Base-by-base conservation (phyloP, 2,888 invertebrate species). In the Ferdinandea cuprea region DNA sequence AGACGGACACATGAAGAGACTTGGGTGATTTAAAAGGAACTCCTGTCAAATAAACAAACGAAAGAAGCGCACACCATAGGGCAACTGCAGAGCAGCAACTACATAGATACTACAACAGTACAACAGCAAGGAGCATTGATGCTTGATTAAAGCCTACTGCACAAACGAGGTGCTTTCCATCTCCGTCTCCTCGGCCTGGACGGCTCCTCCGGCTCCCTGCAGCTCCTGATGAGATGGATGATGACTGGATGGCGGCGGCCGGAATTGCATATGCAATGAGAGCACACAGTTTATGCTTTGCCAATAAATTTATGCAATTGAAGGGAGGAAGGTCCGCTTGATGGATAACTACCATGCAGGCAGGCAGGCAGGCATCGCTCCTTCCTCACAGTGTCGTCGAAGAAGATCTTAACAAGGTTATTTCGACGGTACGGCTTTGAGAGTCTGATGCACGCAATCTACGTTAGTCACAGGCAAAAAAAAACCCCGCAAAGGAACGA, bases 1-100 rank as follows among this genome's bases (percentile, higher is more conserved):
- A 30, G 74, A 85, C 78, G 66, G 85, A 81, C 79, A 85, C 84
- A 80, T 85, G 78, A 80, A 78, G 76, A 52, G 72, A 83, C 66
- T 69, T 85, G 85, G 85, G 85, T 85, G 85, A 85, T 85, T 85
- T 85, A 85, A 85, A 81, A 85, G 85, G 85, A 83, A 65, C 85
- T 83, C 56, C 72, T 84, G 79, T 74, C 79, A 79, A 79, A 79
- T 84, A 79, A 79, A 84, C 84, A 79, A 79, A 78, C 61, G 68
- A 83, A 73, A 73, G 68, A 68, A 66, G 71, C 48, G 72, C 54
- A 68, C 32, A 54, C 54, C 68, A 46, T 59, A 66, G 72, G 66
- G 54, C 63, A 61, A 76, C 17, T 17, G 17, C 44, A 44, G n/a
- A 40, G n/a, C 40, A 13, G 13, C 8, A 6, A 44, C 9, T 19